A percentile compares a stretch with the other conserved stretches of the same genome.
Evolutionary conservation across 2,113 vertebrate species (phyloP).

Genomic region (Seriola quinqueradiata): DNA sequence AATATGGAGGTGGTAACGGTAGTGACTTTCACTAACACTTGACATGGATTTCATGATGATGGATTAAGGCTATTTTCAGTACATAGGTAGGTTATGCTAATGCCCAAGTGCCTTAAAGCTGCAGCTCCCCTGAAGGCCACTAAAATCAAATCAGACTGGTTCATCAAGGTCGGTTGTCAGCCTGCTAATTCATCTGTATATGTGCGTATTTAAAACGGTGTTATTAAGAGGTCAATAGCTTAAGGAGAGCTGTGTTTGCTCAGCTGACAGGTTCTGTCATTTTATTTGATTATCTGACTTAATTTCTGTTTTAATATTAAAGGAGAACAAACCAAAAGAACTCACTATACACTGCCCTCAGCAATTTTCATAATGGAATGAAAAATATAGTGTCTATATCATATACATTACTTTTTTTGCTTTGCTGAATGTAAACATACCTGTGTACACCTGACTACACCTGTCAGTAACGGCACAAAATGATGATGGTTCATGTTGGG

Average conservation of each 20-base stretch:
- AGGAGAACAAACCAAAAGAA: neutral
- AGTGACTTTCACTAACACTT: neutral
- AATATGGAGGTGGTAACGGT: neutral
- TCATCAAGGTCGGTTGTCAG: neutral
- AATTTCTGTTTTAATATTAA: neutral
- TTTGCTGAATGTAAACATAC: neutral
- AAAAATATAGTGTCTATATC: neutral
- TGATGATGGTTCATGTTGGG: neutral
- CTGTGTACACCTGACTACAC: neutral
- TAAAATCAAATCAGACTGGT: neutral
- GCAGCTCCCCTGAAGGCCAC: constrained; percentile 8
- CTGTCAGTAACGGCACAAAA: neutral
- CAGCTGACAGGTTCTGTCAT: too few relatives aligned
- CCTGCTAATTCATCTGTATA: neutral
- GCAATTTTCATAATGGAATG: neutral
- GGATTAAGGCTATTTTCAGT: neutral
- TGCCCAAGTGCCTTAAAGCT: constrained; percentile 54
- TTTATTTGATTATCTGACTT: too few relatives aligned
- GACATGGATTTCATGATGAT: neutral
- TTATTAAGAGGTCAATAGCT: neutral
- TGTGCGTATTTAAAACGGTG: neutral
- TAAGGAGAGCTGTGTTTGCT: too few relatives aligned
- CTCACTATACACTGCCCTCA: neutral
- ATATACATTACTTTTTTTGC: neutral
- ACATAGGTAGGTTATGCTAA: constrained; percentile 6